Conservation (phyloP, 2,888 invertebrate genomes). For the Lottia gigantea region DNA sequence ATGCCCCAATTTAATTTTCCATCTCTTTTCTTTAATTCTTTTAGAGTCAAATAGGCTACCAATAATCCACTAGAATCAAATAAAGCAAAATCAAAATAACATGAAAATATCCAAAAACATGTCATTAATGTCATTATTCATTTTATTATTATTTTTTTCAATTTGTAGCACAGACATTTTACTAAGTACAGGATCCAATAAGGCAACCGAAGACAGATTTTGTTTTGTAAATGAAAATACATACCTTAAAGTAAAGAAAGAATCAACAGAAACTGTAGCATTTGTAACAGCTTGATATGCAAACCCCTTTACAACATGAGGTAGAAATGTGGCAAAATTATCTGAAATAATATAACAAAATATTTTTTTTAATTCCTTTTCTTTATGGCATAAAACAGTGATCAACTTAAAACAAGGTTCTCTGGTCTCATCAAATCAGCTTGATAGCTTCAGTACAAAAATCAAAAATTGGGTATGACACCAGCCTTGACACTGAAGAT, state of each 20-base stretch:
- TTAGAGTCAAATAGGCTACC: slow-evolving; percentile 40
- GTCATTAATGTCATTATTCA: too few species aligned
- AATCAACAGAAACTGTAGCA: slow-evolving; percentile 61
- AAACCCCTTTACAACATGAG: slow-evolving; percentile 32
- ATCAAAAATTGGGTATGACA: too few species aligned
- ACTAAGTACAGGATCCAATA: too few species aligned
- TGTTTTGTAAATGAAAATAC: not conserved
- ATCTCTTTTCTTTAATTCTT: slow-evolving; percentile 40
- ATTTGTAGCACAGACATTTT: too few species aligned
- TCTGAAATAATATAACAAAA: slow-evolving; percentile 24
- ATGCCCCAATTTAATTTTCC: slow-evolving; percentile 47
- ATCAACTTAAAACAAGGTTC: too few species aligned
- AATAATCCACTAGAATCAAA: slow-evolving; percentile 43
- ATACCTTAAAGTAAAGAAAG: slow-evolving; percentile 63
- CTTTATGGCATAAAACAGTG: not conserved
- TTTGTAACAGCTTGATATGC: slow-evolving; percentile 57
- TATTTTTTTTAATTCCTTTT: not conserved
- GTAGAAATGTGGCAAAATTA: slow-evolving; percentile 26
- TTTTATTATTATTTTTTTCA: too few species aligned
- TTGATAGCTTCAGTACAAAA: too few species aligned
- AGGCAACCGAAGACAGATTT: too few species aligned
- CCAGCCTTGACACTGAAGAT: too few species aligned
- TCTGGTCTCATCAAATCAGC: not conserved
- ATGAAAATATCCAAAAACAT: not conserved
- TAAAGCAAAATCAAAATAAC: not conserved